phyloP scores from a whole-genome alignment of 2,888 invertebrate species.

The Ephialtes manifestator region DNA sequence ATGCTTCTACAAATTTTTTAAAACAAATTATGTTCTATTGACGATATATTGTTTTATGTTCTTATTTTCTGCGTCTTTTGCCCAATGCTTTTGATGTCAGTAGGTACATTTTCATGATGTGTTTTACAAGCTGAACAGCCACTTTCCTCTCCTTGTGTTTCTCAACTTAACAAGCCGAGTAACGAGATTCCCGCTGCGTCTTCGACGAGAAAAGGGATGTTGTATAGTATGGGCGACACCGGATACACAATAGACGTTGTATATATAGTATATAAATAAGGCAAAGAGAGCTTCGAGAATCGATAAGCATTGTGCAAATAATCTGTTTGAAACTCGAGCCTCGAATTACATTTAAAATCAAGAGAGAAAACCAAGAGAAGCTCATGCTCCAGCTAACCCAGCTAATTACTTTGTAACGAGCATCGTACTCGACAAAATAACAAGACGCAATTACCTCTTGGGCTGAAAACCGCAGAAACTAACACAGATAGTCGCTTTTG shows the following conservation, averaged over 20 bases:
- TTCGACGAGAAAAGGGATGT: constrained; percentile 38
- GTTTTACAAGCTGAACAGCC: constrained; percentile 19
- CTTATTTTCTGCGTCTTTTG: neutral
- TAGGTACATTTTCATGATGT: neutral
- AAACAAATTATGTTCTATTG: neutral
- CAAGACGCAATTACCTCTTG: constrained; percentile 49
- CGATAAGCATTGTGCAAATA: constrained; percentile 36
- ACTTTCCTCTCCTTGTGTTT: constrained; percentile 18
- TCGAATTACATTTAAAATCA: constrained; percentile 39
- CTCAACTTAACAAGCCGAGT: constrained; percentile 56
- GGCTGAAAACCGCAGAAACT: constrained; percentile 19
- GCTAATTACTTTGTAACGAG: constrained; percentile 63
- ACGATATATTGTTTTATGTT: neutral
- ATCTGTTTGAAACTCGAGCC: neutral
- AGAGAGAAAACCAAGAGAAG: neutral
- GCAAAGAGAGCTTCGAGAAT: constrained; percentile 7
- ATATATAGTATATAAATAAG: constrained; percentile 12
- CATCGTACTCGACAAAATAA: constrained; percentile 42
- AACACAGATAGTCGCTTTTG: constrained; percentile 40
- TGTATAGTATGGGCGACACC: neutral
- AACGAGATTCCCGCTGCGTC: constrained; percentile 70
- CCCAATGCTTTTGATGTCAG: neutral
- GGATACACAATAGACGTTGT: constrained; percentile 4
- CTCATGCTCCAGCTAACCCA: constrained; percentile 6
- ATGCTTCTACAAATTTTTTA: neutral